These are phyloP conservation scores for Percopsis transmontana DNA, from an alignment of 2,113 vertebrate genomes.

Conservation along the genomic window DNA sequence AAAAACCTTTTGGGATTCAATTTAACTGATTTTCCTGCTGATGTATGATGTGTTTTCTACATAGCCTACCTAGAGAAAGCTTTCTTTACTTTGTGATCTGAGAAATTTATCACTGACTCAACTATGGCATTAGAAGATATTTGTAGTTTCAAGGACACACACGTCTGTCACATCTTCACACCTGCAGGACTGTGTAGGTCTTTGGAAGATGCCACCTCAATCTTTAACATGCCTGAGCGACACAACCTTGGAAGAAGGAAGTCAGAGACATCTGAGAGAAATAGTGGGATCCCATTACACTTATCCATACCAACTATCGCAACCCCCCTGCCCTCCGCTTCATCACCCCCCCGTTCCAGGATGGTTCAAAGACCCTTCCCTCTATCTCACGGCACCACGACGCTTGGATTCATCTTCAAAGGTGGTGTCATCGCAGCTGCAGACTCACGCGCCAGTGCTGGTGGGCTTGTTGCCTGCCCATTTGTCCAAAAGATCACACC, in stretches of 20 bases:
- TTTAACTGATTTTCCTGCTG: not conserved
- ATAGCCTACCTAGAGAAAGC: not conserved
- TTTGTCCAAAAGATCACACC: conserved; percentile 78
- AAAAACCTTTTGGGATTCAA: not conserved
- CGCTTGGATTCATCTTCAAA: conserved; percentile 81
- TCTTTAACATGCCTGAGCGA: conserved; percentile 10
- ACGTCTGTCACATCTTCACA: conserved; percentile 6
- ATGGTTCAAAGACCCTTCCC: conserved; percentile 61
- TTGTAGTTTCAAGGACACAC: conserved; percentile 60
- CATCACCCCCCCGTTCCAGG: conserved; percentile 13
- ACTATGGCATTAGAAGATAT: conserved; percentile 84
- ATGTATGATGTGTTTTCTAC: not conserved
- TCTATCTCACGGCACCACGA: conserved; percentile 82
- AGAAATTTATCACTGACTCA: conserved; percentile 14
- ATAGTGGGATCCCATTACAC: conserved; percentile 23
- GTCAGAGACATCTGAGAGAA: conserved; percentile 8
- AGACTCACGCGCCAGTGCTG: conserved; percentile 83
- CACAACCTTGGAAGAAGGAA: conserved; percentile 13
- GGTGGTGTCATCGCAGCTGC: conserved; percentile 84
- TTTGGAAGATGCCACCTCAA: conserved; percentile 30
- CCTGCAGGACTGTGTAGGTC: conserved; percentile 22
- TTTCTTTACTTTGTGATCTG: conserved; percentile 14
- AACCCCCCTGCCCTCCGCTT: conserved; percentile 11
- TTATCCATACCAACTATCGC: conserved; percentile 39
- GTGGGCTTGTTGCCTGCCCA: conserved; percentile 76